Evolutionary conservation across 2,797 vertebrate species (phyloP), one percentile per base, ranked within the genome.

Genomic region (Melanotaenia boesemani): DNA sequence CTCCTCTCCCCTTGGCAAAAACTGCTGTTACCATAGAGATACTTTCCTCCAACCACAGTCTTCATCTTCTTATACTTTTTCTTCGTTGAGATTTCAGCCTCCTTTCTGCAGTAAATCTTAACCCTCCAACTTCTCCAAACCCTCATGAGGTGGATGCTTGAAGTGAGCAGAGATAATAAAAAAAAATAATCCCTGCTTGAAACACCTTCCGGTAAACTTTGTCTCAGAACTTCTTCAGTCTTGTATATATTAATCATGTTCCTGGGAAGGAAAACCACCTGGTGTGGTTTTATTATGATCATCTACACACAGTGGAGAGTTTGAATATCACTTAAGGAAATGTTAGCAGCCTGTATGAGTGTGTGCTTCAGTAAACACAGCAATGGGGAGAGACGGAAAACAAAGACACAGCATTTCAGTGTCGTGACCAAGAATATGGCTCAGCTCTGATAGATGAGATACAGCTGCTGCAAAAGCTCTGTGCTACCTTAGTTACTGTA

Each of bases 21-120:
- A 82, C 85, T 89, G 76, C 91, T 88, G 95, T 95, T 95, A 93
- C 94, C 93, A 94, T 95, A 94, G 92, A 87, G 91, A 95, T 94
- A 85, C 83, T 81, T 89, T 84, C 87, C 79, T 88, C 87, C 92
- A 91, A 85, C 88, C 75, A 82, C 85, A 79, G 64, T 71, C 79
- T 76, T 73, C 74, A 82, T 85, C 78, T 83, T 89, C 80, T 86
- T 79, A 65, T 67, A 84, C 79, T 91, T 92, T 87, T 81, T 81
- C 32, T 69, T 41, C 72, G 84, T 84, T 71, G 28, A 54, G 11
- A 70, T 81, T 78, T 65, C 72, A 71, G 63, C 63, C 37, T 65
- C 75, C 41, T 66, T 75, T 37, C 59, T 57, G 54, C 1, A 67
- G 37, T 28, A 11, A 34, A 41, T 63, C 39, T 67, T 12, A 28